phyloP scores from a whole-genome alignment of 2,797 vertebrate species.

The Lepidocolaptes lacrymiger region DNA sequence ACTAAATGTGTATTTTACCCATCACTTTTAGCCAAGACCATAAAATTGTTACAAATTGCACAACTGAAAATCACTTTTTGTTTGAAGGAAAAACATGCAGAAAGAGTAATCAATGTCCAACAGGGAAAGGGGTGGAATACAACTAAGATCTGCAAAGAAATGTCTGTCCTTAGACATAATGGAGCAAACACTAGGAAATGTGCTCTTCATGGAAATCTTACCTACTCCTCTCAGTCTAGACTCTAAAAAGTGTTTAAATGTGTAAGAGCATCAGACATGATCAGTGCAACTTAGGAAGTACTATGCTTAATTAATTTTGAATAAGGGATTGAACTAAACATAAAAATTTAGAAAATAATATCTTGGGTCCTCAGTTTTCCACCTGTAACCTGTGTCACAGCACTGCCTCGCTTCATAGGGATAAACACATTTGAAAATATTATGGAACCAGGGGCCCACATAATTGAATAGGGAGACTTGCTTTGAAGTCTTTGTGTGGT shows the following conservation, averaged over 20 bases:
- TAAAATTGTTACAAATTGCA: neutral
- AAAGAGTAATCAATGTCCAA: neutral
- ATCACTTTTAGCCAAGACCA: neutral
- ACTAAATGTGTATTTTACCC: neutral
- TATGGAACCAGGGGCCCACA: neutral
- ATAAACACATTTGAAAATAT: neutral
- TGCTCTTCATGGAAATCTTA: neutral
- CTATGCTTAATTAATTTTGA: neutral
- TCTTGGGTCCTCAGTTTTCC: neutral
- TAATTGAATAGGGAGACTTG: neutral
- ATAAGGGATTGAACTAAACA: neutral
- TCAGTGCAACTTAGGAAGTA: neutral
- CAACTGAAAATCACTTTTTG: neutral
- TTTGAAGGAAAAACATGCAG: neutral
- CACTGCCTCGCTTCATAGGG: neutral
- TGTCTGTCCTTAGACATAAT: neutral
- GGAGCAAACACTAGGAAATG: neutral
- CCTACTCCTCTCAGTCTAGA: neutral
- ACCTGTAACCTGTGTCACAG: neutral
- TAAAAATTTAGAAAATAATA: neutral
- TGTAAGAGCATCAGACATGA: neutral
- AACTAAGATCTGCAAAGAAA: neutral
- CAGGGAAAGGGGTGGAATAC: neutral
- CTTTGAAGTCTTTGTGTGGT: conserved; percentile 6
- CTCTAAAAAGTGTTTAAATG: neutral